Percentiles rank a stretch among this genome's conserved stretches.
Evolutionary conservation across 2,797 vertebrate genomes (phyloP).

Genomic region (Enteromius afrohamiltoni): DNA sequence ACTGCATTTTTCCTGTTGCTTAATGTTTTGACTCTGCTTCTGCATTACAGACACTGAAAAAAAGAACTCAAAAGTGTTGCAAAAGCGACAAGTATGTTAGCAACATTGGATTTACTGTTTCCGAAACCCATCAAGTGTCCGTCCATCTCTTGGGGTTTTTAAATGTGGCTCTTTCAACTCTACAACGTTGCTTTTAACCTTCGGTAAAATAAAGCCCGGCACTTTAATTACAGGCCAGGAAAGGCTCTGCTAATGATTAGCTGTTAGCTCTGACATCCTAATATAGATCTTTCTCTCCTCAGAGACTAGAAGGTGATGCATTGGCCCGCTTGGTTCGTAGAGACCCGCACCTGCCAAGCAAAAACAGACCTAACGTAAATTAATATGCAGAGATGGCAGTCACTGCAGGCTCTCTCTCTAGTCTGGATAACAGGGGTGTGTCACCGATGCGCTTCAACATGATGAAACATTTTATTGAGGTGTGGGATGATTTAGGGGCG

Average conservation of each 20-base stretch:
- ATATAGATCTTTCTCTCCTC: constrained; percentile 66
- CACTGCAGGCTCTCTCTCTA: constrained; percentile 50
- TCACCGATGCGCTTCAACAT: constrained; percentile 31
- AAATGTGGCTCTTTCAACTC: constrained; percentile 56
- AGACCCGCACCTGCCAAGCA: constrained; percentile 55
- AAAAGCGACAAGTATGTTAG: not conserved
- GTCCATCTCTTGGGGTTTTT: constrained; percentile 49
- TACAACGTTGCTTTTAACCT: constrained; percentile 66
- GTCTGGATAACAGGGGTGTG: constrained; percentile 49
- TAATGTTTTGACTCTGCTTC: constrained; percentile 13
- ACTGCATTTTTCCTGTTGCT: constrained; percentile 10
- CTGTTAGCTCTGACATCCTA: constrained; percentile 69
- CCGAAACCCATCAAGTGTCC: not conserved
- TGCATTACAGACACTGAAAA: not conserved
- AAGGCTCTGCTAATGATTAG: constrained; percentile 73
- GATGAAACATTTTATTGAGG: constrained; percentile 45
- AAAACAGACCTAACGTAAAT: constrained; percentile 55
- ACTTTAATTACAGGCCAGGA: constrained; percentile 72
- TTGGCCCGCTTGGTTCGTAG: constrained; percentile 58
- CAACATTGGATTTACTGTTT: not conserved
- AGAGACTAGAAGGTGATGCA: constrained; percentile 64
- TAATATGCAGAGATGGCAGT: constrained; percentile 64
- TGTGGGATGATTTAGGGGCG: constrained; percentile 45
- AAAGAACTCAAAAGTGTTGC: not conserved
- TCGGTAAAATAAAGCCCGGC: constrained; percentile 70